Conservation (phyloP, 2,113 vertebrate genomes). For the Mixornis gularis region DNA sequence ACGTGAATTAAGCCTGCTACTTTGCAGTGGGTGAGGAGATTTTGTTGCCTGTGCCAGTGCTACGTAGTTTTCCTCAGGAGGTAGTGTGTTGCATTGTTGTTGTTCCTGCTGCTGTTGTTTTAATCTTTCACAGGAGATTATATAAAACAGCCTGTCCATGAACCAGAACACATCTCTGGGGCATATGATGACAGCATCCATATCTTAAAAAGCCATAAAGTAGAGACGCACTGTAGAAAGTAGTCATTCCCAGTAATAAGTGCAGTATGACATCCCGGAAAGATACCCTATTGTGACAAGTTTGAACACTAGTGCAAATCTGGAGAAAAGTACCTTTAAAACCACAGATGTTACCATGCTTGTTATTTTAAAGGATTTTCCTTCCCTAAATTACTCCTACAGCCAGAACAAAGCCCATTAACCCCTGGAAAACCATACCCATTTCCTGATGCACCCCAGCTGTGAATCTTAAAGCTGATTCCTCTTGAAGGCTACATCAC, state of each 20-base stretch:
- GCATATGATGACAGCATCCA: conserved; percentile 45
- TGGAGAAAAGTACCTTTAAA: not conserved
- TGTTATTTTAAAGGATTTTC: not conserved
- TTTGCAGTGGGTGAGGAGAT: not conserved
- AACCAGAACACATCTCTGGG: conserved; percentile 42
- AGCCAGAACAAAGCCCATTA: not conserved
- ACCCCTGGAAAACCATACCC: not conserved
- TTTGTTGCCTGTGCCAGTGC: not conserved
- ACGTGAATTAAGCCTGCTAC: fast-evolving
- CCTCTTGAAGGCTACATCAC: not conserved
- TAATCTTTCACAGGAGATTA: conserved; percentile 33
- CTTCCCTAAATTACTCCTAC: not conserved
- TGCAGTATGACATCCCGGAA: not conserved
- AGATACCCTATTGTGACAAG: conserved; percentile 1
- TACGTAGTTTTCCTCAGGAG: not conserved
- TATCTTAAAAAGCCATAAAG: conserved; percentile 52
- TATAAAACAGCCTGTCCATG: conserved; percentile 45
- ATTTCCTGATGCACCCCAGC: not conserved
- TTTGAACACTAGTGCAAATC: conserved; percentile 1
- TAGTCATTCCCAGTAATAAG: conserved; percentile 28
- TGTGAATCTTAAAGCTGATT: not conserved
- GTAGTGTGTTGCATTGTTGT: conserved; percentile 1
- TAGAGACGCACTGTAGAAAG: not conserved
- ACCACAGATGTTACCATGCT: not conserved
- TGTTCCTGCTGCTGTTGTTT: conserved; percentile 24